Evolutionary conservation across 2,797 vertebrate species (phyloP).

Genomic region (Parauchenoglanis ngamensis): DNA sequence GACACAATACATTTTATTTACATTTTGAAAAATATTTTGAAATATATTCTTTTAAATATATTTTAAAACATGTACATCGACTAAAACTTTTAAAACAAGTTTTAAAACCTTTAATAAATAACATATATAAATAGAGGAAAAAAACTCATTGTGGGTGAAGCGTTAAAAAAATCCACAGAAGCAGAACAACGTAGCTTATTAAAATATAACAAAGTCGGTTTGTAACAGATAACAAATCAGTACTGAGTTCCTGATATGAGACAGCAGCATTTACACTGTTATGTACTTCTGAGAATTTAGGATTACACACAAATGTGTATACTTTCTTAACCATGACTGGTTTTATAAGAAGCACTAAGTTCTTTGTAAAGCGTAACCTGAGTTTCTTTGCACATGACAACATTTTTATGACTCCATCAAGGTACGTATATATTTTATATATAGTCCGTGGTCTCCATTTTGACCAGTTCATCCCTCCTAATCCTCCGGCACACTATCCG

Average conservation of each 20-base stretch:
- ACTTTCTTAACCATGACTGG: conserved; percentile 10
- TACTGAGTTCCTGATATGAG: not conserved
- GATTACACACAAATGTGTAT: not conserved
- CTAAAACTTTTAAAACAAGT: not conserved
- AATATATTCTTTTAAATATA: not conserved
- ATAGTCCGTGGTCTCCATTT: not conserved
- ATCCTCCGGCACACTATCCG: conserved; percentile 20
- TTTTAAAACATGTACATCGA: not conserved
- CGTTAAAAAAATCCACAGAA: not conserved
- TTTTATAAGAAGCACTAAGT: not conserved
- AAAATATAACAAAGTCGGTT: not conserved
- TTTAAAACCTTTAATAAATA: conserved; percentile 24
- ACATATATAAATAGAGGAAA: not conserved
- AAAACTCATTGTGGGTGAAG: not conserved
- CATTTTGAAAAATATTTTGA: not conserved
- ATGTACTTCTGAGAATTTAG: not conserved
- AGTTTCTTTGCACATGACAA: not conserved
- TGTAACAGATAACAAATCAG: conserved; percentile 17
- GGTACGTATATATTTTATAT: not conserved
- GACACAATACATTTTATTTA: not conserved
- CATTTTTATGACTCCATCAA: not conserved
- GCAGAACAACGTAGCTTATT: conserved; percentile 11
- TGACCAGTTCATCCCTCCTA: not conserved
- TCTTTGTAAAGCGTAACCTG: not conserved
- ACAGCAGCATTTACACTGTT: not conserved